Conservation (phyloP, 2,113 vertebrate species). For the Pterophyllum scalare region DNA sequence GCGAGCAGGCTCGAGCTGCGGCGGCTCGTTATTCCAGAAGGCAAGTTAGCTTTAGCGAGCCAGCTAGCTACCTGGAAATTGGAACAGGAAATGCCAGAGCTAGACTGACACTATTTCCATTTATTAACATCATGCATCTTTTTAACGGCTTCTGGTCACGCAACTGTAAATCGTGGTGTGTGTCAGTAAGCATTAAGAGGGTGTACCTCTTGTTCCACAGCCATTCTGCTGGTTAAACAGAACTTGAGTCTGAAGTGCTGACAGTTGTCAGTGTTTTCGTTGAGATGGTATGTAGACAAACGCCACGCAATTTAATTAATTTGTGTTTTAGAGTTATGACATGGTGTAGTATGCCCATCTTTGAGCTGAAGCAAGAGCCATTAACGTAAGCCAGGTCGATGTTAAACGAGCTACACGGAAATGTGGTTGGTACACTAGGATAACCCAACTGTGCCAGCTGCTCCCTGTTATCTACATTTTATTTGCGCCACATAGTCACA, state of each 20-base stretch:
- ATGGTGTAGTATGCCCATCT: neutral
- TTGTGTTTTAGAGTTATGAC: too few relatives aligned
- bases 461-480: neutral
- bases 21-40: conserved; percentile 29
- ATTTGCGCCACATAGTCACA: neutral
- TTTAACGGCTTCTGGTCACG: neutral
- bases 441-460: neutral
- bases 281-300: neutral
- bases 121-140: neutral
- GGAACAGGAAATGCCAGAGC: conserved; percentile 64
- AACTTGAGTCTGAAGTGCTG: neutral
- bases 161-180: neutral
- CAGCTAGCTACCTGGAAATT: conserved; percentile 41
- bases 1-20: neutral
- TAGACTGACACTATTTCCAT: neutral
- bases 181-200: neutral
- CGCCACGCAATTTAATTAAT: neutral
- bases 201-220: neutral
- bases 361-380: neutral
- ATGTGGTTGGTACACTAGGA: neutral
- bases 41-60: conserved; percentile 56
- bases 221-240: neutral
- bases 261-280: neutral
- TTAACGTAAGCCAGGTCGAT: neutral
- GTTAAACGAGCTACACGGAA: neutral